phyloP scores from a whole-genome alignment of 2,797 vertebrate genomes.

The Periparus ater region DNA sequence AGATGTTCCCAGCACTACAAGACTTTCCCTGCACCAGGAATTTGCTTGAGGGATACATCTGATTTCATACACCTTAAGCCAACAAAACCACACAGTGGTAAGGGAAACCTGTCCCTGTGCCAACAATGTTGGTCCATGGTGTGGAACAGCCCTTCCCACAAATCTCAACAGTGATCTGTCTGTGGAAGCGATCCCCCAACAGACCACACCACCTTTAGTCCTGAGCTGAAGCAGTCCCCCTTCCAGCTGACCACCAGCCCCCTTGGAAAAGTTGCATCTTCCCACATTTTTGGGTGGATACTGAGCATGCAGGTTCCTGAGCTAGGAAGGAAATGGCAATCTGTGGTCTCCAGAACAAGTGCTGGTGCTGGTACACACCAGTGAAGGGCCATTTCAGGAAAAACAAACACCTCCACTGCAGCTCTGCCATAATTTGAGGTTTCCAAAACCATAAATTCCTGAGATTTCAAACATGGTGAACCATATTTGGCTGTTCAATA shows the following conservation, averaged over 20 bases:
- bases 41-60: background rate
- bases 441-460: background rate
- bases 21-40: background rate
- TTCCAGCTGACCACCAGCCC: background rate
- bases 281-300: rapidly evolving
- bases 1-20: background rate
- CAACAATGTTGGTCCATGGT: background rate
- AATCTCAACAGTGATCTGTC: background rate
- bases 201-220: background rate
- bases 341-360: background rate
- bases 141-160: background rate
- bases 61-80: background rate
- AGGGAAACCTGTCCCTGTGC: background rate
- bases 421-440: background rate
- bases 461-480: background rate
- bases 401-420: background rate
- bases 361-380: background rate
- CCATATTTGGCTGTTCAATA: background rate
- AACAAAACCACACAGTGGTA: background rate
- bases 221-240: rapidly evolving
- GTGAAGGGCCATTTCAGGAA: background rate
- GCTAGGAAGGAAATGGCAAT: background rate
- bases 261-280: rapidly evolving
- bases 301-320: rapidly evolving
- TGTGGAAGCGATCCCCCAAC: background rate